phyloP scores from a whole-genome alignment of 2,888 invertebrate genomes.

The Catocala nupta region DNA sequence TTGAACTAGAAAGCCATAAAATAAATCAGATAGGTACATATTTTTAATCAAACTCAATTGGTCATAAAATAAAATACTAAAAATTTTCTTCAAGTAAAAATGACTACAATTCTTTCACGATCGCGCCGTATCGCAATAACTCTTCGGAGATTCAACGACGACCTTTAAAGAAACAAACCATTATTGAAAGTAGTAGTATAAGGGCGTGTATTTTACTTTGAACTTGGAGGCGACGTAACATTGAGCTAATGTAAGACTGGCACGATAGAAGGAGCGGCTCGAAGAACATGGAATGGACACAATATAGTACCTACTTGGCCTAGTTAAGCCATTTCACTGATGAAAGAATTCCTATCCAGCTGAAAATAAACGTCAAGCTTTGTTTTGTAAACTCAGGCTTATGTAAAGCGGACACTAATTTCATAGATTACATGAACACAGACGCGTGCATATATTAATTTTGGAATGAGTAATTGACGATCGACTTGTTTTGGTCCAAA shows the following conservation, averaged over 20 bases:
- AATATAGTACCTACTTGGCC: slow-evolving; percentile 42
- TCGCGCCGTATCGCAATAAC: background rate
- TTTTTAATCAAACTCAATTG: background rate
- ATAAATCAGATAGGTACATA: background rate
- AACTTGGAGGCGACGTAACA: slow-evolving; percentile 44
- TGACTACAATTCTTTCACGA: background rate
- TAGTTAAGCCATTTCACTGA: slow-evolving; percentile 22
- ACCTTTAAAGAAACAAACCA: slow-evolving; percentile 36
- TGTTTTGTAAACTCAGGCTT: too few relatives aligned
- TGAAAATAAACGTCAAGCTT: background rate
- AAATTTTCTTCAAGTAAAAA: background rate
- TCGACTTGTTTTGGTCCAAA: too few relatives aligned
- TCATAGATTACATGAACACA: too few relatives aligned
- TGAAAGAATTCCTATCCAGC: background rate
- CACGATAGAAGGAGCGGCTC: slow-evolving; percentile 38
- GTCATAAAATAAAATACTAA: background rate
- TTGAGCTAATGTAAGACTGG: slow-evolving; percentile 37
- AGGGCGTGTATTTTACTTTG: slow-evolving; percentile 35
- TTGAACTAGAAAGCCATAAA: background rate
- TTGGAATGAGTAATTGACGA: too few relatives aligned
- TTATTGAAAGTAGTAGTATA: slow-evolving; percentile 22
- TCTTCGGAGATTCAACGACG: background rate
- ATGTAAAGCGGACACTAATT: too few relatives aligned
- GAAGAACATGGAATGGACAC: slow-evolving; percentile 43
- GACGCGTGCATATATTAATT: too few relatives aligned